These are phyloP conservation scores for Caradrina clavipalpis DNA, from an alignment of 2,888 invertebrate species.

Conservation along the genomic window DNA sequence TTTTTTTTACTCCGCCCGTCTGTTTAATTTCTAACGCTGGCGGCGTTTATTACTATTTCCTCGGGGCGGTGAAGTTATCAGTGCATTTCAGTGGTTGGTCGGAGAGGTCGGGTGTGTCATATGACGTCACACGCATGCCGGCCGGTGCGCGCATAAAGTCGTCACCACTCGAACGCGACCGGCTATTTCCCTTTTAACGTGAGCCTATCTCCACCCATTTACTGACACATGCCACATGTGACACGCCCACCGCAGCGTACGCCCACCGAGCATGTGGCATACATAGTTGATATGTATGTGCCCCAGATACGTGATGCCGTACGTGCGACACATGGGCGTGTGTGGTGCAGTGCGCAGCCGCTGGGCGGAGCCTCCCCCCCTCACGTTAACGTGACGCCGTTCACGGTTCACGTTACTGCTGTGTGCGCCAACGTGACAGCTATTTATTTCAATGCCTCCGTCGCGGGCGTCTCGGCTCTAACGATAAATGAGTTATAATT, in stretches of 20 bases:
- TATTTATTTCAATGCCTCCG: conserved; percentile 81
- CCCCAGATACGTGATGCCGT: conserved; percentile 80
- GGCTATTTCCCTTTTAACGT: conserved; percentile 66
- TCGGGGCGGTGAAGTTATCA: conserved; percentile 38
- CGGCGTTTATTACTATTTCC: conserved; percentile 68
- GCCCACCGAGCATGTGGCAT: conserved; percentile 76
- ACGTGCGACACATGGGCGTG: conserved; percentile 81
- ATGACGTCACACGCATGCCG: conserved; percentile 56
- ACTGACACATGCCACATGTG: conserved; percentile 74
- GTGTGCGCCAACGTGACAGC: conserved; percentile 83
- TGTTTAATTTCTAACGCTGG: conserved; percentile 66
- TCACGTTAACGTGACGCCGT: conserved; percentile 78
- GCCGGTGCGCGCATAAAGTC: conserved; percentile 48
- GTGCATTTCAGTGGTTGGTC: conserved; percentile 52
- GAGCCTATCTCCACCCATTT: conserved; percentile 76
- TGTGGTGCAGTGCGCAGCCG: conserved; percentile 83
- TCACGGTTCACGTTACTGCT: conserved; percentile 74
- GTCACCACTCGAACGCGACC: conserved; percentile 60
- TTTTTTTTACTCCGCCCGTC: conserved; percentile 70
- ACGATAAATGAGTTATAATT: conserved; percentile 91
- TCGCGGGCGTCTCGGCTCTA: conserved; percentile 72
- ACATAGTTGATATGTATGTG: conserved; percentile 77
- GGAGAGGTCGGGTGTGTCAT: conserved; percentile 59
- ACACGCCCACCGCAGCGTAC: conserved; percentile 81
- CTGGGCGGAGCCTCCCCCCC: conserved; percentile 82